phyloP scores from a whole-genome alignment of 2,113 vertebrate genomes.

The Eubucco bourcierii region DNA sequence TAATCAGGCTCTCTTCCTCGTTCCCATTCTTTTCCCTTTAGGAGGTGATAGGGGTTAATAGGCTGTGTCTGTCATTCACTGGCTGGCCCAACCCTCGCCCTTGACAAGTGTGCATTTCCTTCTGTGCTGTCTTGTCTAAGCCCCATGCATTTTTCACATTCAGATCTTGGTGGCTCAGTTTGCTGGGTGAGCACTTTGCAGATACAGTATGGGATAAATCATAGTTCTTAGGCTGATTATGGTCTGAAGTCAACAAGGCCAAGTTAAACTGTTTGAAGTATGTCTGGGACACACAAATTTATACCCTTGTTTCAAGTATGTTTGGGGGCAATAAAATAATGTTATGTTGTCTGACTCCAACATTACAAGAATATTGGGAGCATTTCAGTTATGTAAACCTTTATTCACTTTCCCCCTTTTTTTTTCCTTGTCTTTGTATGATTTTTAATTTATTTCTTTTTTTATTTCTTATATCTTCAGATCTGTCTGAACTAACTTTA shows the following conservation, averaged over 20 bases:
- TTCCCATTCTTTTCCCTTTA: too few species aligned
- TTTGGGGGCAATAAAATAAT: background rate
- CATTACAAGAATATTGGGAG: background rate
- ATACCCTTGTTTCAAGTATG: constrained; percentile 7
- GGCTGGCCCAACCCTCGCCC: too few species aligned
- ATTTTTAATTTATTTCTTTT: background rate
- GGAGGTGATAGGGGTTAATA: too few species aligned
- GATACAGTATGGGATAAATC: background rate
- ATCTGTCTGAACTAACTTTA: too few species aligned
- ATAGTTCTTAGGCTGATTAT: background rate
- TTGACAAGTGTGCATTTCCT: background rate
- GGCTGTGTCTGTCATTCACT: too few species aligned
- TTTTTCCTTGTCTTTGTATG: background rate
- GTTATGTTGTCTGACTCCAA: background rate
- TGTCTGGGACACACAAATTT: constrained; percentile 34
- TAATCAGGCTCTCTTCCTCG: too few species aligned
- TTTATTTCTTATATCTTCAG: too few species aligned
- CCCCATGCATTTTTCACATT: constrained; percentile 13
- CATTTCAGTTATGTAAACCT: background rate
- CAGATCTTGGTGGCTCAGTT: background rate
- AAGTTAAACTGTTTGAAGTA: constrained; percentile 42
- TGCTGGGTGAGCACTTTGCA: constrained; percentile 45
- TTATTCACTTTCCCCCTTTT: background rate
- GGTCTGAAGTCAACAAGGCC: constrained; percentile 25
- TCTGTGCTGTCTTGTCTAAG: constrained; percentile 18